Conservation (phyloP, 2,888 invertebrate species). For the Polia nebulosa region DNA sequence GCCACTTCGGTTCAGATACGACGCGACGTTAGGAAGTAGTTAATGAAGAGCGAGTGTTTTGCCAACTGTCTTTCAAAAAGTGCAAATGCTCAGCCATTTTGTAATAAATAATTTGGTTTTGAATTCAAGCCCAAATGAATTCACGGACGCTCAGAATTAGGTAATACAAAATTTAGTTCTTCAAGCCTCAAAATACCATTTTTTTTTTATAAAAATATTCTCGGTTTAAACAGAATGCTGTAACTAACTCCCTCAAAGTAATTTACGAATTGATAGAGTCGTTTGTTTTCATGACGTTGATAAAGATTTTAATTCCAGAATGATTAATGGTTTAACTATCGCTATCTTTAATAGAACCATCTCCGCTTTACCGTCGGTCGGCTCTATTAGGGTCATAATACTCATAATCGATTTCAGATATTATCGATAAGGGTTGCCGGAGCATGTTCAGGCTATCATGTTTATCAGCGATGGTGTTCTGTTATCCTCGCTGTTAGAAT, state of each 20-base stretch:
- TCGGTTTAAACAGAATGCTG: not conserved
- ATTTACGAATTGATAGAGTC: slow-evolving; percentile 16
- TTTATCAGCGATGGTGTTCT: slow-evolving; percentile 30
- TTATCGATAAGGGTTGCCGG: slow-evolving; percentile 48
- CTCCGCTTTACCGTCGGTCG: slow-evolving; percentile 46
- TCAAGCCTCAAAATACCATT: not conserved
- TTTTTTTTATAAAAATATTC: not conserved
- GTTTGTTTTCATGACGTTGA: slow-evolving; percentile 20
- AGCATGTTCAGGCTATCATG: slow-evolving; percentile 30
- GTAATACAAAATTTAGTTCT: not conserved
- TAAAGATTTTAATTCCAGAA: slow-evolving; percentile 40
- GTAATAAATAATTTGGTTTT: not conserved
- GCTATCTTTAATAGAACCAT: slow-evolving; percentile 49
- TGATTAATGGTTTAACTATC: slow-evolving; percentile 49
- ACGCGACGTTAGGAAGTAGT: no score
- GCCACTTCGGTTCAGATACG: not conserved
- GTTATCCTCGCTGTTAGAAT: slow-evolving; percentile 26
- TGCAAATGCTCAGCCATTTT: no score
- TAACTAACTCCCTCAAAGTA: not conserved
- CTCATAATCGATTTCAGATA: slow-evolving; percentile 57
- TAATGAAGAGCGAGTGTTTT: no score
- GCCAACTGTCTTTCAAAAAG: no score
- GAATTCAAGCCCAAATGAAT: not conserved
- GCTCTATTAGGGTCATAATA: slow-evolving; percentile 47
- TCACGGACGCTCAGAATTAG: not conserved